phyloP scores from a whole-genome alignment of 2,888 invertebrate species.

The Myopa testacea region DNA sequence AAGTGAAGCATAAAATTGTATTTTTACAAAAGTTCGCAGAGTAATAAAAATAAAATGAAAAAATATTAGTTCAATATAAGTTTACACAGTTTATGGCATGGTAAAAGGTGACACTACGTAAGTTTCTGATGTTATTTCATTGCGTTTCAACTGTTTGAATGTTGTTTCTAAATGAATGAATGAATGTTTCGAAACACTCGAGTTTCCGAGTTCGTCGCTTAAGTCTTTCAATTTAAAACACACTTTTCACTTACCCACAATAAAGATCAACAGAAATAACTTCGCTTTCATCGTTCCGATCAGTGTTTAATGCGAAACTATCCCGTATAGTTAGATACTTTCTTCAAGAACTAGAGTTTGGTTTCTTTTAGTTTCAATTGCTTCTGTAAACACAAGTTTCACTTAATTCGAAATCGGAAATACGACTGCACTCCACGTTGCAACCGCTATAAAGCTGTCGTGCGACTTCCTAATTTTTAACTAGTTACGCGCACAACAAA shows the following conservation, averaged over 20 bases:
- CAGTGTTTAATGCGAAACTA: not conserved
- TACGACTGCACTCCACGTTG: not conserved
- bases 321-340: too few relatives aligned
- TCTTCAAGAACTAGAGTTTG: too few relatives aligned
- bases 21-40: too few relatives aligned
- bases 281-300: constrained; percentile 31
- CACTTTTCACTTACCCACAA: constrained; percentile 37
- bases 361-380: not conserved
- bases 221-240: constrained; percentile 16
- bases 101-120: too few relatives aligned
- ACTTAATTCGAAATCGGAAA: not conserved
- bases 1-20: too few relatives aligned
- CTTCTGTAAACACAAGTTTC: not conserved
- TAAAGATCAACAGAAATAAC: constrained; percentile 32
- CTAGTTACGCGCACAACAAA: not conserved
- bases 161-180: too few relatives aligned
- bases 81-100: too few relatives aligned
- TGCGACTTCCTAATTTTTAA: not conserved
- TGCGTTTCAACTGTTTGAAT: too few relatives aligned
- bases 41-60: too few relatives aligned
- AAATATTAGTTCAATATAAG: too few relatives aligned
- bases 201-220: constrained; percentile 6
- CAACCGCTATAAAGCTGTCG: not conserved
- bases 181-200: not conserved
- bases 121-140: too few relatives aligned